phyloP scores from a whole-genome alignment of 2,888 invertebrate genomes.

The Drosophila pegasa region DNA sequence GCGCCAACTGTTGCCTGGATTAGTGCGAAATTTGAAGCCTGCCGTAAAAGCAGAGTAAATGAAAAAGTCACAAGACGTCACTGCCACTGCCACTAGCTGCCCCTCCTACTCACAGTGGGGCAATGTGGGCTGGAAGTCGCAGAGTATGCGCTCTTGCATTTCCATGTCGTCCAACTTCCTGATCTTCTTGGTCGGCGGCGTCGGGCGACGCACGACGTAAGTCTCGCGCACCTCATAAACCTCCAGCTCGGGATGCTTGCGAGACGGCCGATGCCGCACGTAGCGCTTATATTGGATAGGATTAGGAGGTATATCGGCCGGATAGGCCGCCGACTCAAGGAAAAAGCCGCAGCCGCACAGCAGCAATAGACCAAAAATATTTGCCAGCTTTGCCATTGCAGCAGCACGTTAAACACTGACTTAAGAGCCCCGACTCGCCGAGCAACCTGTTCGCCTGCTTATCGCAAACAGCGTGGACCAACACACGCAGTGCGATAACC shows the following conservation, averaged over 20 bases:
- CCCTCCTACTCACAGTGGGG: constrained; percentile 62
- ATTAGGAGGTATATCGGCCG: constrained; percentile 23
- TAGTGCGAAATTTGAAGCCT: constrained; percentile 2
- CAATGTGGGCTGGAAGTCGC: constrained; percentile 67
- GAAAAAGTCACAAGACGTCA: not conserved
- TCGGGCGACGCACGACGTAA: constrained; percentile 50
- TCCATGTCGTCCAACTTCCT: constrained; percentile 54
- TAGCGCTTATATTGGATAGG: constrained; percentile 56
- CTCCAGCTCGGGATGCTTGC: constrained; percentile 42
- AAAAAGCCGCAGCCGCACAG: constrained; percentile 13
- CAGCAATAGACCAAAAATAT: constrained; percentile 18
- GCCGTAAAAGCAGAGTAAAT: not conserved
- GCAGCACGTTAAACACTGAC: constrained; percentile 21
- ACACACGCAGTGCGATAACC: constrained; percentile 17
- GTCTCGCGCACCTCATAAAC: constrained; percentile 67
- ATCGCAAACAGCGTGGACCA: not conserved
- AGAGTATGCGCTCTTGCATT: constrained; percentile 68
- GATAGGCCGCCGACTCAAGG: constrained; percentile 19
- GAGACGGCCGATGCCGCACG: constrained; percentile 50
- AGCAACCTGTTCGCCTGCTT: not conserved
- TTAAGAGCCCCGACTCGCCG: not conserved
- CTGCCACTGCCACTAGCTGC: too few relatives aligned
- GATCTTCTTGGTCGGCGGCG: constrained; percentile 19
- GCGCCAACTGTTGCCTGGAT: not conserved
- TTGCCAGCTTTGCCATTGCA: constrained; percentile 18